These are phyloP conservation scores for Garra rufa DNA, from an alignment of 2,113 vertebrate species.

Conservation along the genomic window DNA sequence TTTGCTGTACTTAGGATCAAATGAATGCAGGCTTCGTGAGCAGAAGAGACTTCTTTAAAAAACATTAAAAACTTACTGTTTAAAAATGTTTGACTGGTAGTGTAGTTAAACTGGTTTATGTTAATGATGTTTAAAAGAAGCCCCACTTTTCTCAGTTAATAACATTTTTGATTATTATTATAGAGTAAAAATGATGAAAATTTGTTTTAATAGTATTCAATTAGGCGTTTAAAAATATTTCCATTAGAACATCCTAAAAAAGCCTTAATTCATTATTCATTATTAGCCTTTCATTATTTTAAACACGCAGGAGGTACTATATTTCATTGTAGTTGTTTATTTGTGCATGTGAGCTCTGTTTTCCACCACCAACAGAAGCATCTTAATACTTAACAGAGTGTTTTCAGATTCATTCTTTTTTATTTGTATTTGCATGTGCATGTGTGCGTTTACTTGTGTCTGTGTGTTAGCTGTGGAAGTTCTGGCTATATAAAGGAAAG, in stretches of 20 bases:
- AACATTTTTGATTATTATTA: neutral
- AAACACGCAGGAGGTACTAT: neutral
- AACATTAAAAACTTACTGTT: too few species aligned
- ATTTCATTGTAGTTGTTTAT: neutral
- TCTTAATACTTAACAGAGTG: neutral
- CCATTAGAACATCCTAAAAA: neutral
- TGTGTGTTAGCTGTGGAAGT: neutral
- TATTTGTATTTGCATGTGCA: neutral
- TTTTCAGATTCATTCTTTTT: neutral
- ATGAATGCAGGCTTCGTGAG: too few species aligned
- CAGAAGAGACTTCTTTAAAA: too few species aligned
- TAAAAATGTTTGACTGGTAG: too few species aligned
- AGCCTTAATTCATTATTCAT: too few species aligned
- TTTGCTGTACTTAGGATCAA: too few species aligned
- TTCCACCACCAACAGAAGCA: neutral
- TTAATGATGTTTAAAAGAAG: neutral
- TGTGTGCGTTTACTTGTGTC: neutral
- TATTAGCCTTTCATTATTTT: neutral
- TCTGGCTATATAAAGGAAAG: constrained; percentile 1
- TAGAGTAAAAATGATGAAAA: neutral
- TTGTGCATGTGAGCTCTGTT: neutral
- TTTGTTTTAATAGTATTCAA: neutral
- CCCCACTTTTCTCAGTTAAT: neutral
- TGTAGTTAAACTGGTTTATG: too few species aligned
- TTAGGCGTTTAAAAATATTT: neutral